Percentiles rank a stretch among this genome's conserved stretches.
phyloP scores from a whole-genome alignment of 2,113 vertebrate species.

The Pangasianodon hypophthalmus region DNA sequence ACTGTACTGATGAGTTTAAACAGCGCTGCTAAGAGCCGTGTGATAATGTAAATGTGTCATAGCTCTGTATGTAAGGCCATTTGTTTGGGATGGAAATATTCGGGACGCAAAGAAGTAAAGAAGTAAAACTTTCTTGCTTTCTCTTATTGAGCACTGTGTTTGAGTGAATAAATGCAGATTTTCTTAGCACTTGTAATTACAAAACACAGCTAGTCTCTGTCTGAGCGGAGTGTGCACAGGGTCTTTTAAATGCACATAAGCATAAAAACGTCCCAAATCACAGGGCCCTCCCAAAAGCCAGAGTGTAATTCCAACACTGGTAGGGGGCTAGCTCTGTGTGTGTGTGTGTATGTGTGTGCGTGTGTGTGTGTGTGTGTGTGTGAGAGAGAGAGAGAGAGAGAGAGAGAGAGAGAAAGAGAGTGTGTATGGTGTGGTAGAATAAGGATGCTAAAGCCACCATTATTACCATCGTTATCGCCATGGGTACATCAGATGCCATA shows the following conservation, averaged over 20 bases:
- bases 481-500: constrained; percentile 11
- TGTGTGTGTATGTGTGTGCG: neutral
- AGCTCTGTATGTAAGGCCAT: neutral
- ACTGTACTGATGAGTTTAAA: neutral
- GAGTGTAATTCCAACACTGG: neutral
- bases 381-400: neutral
- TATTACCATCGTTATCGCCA: neutral
- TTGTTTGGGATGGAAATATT: neutral
- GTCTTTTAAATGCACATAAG: too few relatives aligned
- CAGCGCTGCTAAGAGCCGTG: neutral
- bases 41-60: neutral
- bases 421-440: neutral
- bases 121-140: neutral
- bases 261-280: neutral
- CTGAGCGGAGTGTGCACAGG: neutral
- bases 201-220: neutral
- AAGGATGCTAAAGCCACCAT: neutral
- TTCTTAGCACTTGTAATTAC: neutral
- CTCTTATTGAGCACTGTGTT: neutral
- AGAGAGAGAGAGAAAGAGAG: neutral
- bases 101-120: neutral
- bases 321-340: neutral
- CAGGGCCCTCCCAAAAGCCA: neutral
- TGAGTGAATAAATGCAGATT: neutral
- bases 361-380: neutral